Conservation (phyloP, 2,797 vertebrate species). For the Euthynnus affinis region DNA sequence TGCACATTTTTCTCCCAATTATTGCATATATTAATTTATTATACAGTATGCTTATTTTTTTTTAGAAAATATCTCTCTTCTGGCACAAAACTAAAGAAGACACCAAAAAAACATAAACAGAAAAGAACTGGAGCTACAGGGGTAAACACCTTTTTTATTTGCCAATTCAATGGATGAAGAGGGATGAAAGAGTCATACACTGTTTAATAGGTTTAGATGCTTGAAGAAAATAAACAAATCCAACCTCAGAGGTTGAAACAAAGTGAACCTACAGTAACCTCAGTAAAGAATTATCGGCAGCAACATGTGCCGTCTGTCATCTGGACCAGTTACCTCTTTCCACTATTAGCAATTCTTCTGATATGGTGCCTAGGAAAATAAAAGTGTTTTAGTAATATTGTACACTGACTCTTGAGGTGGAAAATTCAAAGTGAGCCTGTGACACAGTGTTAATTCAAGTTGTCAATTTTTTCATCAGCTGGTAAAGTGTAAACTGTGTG, state of each 20-base stretch:
- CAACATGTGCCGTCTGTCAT: background rate
- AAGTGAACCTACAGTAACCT: conserved; percentile 10
- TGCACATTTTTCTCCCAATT: background rate
- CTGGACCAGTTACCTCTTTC: background rate
- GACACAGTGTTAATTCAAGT: background rate
- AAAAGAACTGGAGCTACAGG: conserved; percentile 16
- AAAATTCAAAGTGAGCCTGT: background rate
- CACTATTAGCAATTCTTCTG: background rate
- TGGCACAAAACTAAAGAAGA: conserved; percentile 12
- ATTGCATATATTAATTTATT: conserved; percentile 11
- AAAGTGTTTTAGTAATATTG: background rate
- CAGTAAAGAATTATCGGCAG: conserved; percentile 21
- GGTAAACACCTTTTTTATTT: conserved; percentile 37
- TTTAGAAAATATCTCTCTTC: conserved; percentile 2
- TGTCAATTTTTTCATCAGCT: background rate
- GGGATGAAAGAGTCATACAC: conserved; percentile 40
- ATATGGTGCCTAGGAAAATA: background rate
- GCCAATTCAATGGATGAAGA: conserved; percentile 27
- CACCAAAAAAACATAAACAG: conserved; percentile 2
- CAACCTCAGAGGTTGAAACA: conserved; percentile 27
- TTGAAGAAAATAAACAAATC: conserved; percentile 48
- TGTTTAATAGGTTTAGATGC: conserved; percentile 47
- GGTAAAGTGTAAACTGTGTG: no score
- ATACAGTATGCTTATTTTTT: background rate
- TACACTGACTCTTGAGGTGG: background rate